A percentile compares a stretch with the other conserved stretches of the same genome.
Evolutionary conservation across 2,113 vertebrate genomes (phyloP).

Genomic region (Eubucco bourcierii): DNA sequence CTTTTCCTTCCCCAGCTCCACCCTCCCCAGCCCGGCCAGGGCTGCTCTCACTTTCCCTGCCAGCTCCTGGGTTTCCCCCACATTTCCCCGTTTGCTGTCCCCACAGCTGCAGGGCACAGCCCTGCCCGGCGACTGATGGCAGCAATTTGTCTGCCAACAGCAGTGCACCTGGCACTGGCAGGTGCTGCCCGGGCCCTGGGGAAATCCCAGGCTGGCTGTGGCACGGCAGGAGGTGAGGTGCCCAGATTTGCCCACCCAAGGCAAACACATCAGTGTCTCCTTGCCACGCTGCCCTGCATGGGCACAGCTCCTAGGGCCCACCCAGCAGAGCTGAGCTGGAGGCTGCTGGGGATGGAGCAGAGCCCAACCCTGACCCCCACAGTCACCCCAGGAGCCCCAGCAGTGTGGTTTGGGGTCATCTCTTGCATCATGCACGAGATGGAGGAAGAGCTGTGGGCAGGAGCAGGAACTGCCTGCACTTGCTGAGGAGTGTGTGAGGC

Average conservation of each 20-base stretch:
- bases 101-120: no score
- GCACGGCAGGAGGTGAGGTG: accelerated
- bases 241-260: accelerated
- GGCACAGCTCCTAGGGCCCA: not conserved
- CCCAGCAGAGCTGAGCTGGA: accelerated
- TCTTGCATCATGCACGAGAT: not conserved
- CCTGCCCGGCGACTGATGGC: not conserved
- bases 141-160: not conserved
- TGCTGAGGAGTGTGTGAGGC: not conserved
- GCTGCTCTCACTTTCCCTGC: not conserved
- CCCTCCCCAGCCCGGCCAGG: not conserved
- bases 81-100: not conserved
- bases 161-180: not conserved
- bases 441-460: not conserved
- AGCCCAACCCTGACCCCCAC: accelerated
- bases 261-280: not conserved
- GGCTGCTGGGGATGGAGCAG: not conserved
- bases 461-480: not conserved
- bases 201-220: not conserved
- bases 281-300: no score
- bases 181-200: accelerated
- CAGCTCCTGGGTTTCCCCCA: accelerated
- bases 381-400: accelerated
- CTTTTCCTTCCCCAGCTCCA: not conserved
- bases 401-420: not conserved